phyloP scores from a whole-genome alignment of 2,113 vertebrate species.

The Corythaixoides concolor region DNA sequence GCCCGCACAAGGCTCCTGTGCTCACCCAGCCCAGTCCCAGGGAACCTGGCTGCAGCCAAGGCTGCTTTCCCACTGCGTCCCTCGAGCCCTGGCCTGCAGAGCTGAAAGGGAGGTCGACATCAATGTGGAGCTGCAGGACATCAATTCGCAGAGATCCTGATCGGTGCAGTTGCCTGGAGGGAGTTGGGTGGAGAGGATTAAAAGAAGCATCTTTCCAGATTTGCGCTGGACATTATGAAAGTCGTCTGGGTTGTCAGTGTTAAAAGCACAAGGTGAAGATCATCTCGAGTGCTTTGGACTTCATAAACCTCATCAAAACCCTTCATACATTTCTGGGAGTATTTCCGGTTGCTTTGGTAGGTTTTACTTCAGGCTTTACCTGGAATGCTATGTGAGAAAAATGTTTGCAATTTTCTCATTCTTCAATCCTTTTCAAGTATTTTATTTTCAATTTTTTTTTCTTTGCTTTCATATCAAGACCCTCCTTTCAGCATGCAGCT shows the following conservation, averaged over 20 bases:
- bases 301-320: neutral
- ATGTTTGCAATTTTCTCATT: neutral
- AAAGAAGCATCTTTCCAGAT: neutral
- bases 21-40: neutral
- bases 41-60: too few species aligned
- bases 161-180: neutral
- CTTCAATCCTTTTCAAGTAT: neutral
- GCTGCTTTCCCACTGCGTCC: neutral
- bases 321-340: neutral
- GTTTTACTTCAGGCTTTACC: neutral
- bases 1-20: neutral
- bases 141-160: neutral
- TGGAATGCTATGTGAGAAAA: neutral
- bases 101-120: fast-evolving
- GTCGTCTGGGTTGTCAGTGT: neutral
- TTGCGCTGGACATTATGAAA: fast-evolving
- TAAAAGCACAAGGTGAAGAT: neutral
- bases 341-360: neutral
- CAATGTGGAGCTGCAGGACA: neutral
- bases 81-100: neutral
- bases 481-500: neutral
- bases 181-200: neutral
- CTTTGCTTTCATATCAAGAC: neutral
- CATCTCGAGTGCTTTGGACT: neutral
- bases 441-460: neutral